phyloP scores from a whole-genome alignment of 1,140 invertebrate genomes.

The Drosophila quadrilineata region DNA sequence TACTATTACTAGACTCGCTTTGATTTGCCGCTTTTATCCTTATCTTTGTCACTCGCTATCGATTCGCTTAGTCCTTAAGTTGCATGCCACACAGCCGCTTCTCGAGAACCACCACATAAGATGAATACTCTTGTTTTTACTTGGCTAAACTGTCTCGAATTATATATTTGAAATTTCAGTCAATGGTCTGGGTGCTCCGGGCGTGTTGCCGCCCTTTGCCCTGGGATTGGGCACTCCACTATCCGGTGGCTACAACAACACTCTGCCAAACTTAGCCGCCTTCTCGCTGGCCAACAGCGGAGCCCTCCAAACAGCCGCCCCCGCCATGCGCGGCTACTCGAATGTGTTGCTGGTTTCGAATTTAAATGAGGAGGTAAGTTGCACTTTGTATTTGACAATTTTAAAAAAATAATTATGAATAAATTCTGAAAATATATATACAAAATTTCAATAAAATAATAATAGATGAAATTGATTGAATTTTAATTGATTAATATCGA shows the following conservation, averaged over 20 bases:
- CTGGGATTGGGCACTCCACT: constrained; percentile 85
- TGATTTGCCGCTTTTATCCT: constrained; percentile 39
- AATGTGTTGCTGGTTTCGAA: constrained; percentile 94
- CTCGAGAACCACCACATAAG: too few relatives aligned
- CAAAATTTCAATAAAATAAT: too few relatives aligned
- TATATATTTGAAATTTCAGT: constrained; percentile 42
- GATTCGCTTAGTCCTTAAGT: constrained; percentile 57
- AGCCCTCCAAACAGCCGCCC: constrained; percentile 84
- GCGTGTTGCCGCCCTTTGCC: constrained; percentile 92
- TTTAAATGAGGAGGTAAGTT: constrained; percentile 93
- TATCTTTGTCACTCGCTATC: constrained; percentile 66
- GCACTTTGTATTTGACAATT: too few relatives aligned
- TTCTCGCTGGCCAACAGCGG: constrained; percentile 86
- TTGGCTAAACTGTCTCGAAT: too few relatives aligned
- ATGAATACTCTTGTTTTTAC: too few relatives aligned
- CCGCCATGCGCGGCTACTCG: constrained; percentile 86
- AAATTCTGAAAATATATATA: too few relatives aligned
- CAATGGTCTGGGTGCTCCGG: constrained; percentile 86
- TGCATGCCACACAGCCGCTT: constrained; percentile 60
- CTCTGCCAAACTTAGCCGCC: constrained; percentile 87
- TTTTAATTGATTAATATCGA: too few relatives aligned
- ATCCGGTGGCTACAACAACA: constrained; percentile 87
- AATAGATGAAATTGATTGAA: too few relatives aligned
- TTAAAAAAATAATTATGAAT: too few relatives aligned
- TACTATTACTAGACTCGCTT: constrained; percentile 33